These are phyloP conservation scores for Rhea pennata DNA, from an alignment of 2,113 vertebrate genomes.

Conservation along the genomic window DNA sequence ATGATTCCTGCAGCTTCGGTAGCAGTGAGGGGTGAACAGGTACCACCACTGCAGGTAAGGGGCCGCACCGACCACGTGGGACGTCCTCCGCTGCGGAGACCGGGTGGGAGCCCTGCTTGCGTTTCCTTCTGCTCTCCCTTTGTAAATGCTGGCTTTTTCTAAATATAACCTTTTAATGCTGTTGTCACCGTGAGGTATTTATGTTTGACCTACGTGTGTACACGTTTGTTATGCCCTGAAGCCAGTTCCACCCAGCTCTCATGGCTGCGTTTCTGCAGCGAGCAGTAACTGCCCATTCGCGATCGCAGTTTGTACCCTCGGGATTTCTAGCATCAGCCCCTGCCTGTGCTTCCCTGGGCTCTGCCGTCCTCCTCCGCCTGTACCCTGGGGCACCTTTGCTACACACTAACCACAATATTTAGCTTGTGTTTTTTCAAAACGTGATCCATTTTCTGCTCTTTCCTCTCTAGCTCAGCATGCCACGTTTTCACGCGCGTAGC, in stretches of 20 bases:
- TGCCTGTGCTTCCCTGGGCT: not conserved
- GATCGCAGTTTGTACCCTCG: not conserved
- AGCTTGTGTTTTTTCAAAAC: not conserved
- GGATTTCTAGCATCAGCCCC: not conserved
- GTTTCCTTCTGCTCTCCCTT: not conserved
- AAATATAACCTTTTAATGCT: not conserved
- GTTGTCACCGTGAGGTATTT: not conserved
- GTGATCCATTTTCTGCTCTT: not conserved
- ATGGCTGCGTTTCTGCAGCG: not conserved
- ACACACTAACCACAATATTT: not conserved
- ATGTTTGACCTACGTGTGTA: not conserved
- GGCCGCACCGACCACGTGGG: not conserved
- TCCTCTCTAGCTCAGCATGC: not conserved
- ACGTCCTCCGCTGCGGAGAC: not conserved
- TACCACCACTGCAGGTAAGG: not conserved
- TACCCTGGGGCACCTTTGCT: not conserved
- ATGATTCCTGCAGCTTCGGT: not conserved
- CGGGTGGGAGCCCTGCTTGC: not conserved
- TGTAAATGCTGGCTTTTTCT: not conserved
- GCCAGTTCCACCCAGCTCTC: not conserved
- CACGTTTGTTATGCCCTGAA: accelerated
- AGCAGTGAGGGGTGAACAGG: not conserved
- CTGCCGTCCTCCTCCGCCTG: no score
- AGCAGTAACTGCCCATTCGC: not conserved
- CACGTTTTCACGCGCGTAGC: not conserved